Evolutionary conservation across 2,113 vertebrate genomes (phyloP).

Genomic region (Pontoporia blainvillei): DNA sequence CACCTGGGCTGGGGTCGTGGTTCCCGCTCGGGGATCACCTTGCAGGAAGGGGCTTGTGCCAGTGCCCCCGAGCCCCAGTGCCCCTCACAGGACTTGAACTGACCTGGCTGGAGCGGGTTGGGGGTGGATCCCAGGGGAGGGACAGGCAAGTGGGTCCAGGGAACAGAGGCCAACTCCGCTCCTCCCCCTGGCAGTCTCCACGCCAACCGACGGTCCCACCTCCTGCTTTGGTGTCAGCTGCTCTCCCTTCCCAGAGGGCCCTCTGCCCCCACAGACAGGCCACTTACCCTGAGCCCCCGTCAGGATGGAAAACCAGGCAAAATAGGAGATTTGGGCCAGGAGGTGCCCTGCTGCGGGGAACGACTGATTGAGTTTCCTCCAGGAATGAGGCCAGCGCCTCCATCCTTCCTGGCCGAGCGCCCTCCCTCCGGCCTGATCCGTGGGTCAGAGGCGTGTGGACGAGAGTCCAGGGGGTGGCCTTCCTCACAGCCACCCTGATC

Average conservation of each 20-base stretch:
- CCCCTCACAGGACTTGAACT: neutral
- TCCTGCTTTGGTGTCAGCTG: rapidly evolving
- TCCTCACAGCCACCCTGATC: neutral
- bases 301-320: neutral
- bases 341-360: neutral
- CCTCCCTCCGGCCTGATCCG: neutral
- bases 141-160: neutral
- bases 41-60: neutral
- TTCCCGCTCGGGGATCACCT: neutral
- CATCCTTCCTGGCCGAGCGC: neutral
- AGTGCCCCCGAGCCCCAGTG: rapidly evolving
- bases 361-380: neutral
- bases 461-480: neutral
- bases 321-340: neutral
- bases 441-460: neutral
- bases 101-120: neutral
- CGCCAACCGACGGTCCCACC: rapidly evolving
- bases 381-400: neutral
- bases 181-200: neutral
- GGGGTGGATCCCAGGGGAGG: neutral
- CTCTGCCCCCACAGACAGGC: too few species aligned
- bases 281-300: neutral
- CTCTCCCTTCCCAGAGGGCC: neutral
- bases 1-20: too few species aligned
- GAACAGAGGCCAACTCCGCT: too few species aligned